These are phyloP conservation scores for Cyphomyrus plagiostoma DNA, from an alignment of 2,113 vertebrate species.

Conservation along the genomic window DNA sequence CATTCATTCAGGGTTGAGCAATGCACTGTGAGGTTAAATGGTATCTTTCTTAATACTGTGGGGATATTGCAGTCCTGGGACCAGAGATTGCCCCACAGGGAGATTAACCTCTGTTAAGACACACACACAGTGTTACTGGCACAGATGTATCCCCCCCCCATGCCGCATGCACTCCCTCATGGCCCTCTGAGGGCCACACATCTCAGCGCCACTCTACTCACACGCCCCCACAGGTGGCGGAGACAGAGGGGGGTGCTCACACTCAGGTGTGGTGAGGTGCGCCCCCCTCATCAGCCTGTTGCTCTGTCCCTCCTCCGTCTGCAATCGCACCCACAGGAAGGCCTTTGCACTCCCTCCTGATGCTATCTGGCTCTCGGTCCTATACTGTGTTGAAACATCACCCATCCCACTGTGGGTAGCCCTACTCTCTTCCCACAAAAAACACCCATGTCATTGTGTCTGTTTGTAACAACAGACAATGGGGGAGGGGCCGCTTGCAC, in stretches of 20 bases:
- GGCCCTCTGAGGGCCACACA: background rate
- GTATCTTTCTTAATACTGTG: slow-evolving; percentile 64
- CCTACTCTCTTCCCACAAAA: slow-evolving; percentile 26
- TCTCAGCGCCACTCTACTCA: background rate
- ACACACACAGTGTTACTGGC: slow-evolving; percentile 43
- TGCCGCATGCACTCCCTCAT: background rate
- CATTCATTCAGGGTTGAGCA: slow-evolving; percentile 51
- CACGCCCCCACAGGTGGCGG: background rate
- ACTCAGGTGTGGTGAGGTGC: background rate
- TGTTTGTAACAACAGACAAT: slow-evolving; percentile 28
- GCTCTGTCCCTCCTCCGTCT: slow-evolving; percentile 28
- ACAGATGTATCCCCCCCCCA: background rate
- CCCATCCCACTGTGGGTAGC: slow-evolving; percentile 51
- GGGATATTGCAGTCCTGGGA: slow-evolving; percentile 64
- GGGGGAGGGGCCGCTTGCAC: background rate
- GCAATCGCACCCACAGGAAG: slow-evolving; percentile 68
- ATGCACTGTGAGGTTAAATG: slow-evolving; percentile 56
- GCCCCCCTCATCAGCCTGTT: background rate
- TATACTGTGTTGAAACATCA: slow-evolving; percentile 64
- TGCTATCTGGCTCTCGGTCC: slow-evolving; percentile 62
- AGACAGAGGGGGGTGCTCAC: background rate
- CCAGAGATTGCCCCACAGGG: slow-evolving; percentile 65
- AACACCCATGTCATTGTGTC: slow-evolving; percentile 33
- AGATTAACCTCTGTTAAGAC: slow-evolving; percentile 58
- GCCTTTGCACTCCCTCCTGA: slow-evolving; percentile 56